A percentile compares a stretch with the other conserved stretches of the same genome.
These are phyloP conservation scores for Papilio protenor DNA, from an alignment of 2,888 invertebrate species.

Conservation along the genomic window DNA sequence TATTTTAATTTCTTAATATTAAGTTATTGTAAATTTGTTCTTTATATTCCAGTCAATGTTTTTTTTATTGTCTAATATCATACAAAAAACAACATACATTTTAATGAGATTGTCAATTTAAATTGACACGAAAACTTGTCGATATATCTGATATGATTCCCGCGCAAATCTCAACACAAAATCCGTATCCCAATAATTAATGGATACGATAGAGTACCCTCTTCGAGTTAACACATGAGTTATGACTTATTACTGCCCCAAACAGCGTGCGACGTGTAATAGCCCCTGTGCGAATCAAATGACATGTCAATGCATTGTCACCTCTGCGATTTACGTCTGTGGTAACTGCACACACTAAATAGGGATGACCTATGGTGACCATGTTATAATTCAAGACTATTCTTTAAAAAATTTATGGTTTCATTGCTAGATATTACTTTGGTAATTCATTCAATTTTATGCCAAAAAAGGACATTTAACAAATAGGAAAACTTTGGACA, in stretches of 20 bases:
- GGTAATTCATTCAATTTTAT: not conserved
- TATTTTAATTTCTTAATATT: not conserved
- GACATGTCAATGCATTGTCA: slow-evolving; percentile 80
- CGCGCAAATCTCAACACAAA: slow-evolving; percentile 70
- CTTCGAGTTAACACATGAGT: slow-evolving; percentile 73
- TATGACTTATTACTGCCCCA: slow-evolving; percentile 76
- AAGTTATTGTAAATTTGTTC: not conserved
- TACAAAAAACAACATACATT: not conserved
- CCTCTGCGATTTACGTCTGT: slow-evolving; percentile 76
- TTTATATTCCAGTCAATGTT: not conserved
- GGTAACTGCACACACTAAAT: slow-evolving; percentile 55
- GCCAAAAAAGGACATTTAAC: no score
- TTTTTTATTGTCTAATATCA: not conserved
- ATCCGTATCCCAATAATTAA: slow-evolving; percentile 70
- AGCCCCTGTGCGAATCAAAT: slow-evolving; percentile 75
- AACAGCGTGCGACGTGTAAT: slow-evolving; percentile 64
- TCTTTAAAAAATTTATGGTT: not conserved
- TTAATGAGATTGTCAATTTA: not conserved
- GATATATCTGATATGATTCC: slow-evolving; percentile 61
- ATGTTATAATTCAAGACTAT: not conserved
- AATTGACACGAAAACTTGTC: slow-evolving; percentile 47
- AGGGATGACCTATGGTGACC: slow-evolving; percentile 44
- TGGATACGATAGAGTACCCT: slow-evolving; percentile 55
- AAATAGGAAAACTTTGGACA: no score
- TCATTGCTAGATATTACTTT: not conserved